These are phyloP conservation scores for Acrossocheilus fasciatus DNA, from an alignment of 2,797 vertebrate species.

Conservation along the genomic window DNA sequence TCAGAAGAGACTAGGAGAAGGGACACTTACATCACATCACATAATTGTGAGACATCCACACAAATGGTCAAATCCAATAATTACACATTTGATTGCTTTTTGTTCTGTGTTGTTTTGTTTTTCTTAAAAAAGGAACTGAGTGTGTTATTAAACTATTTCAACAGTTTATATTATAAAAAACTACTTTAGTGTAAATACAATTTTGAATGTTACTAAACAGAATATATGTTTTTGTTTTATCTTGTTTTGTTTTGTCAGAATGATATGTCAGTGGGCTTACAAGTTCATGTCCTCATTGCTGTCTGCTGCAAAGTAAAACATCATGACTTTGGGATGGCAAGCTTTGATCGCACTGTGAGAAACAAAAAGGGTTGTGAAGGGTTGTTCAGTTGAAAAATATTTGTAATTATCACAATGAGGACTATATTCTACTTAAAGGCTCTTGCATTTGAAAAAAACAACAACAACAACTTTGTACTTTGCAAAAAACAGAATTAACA, in stretches of 20 bases:
- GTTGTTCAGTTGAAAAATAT: not conserved
- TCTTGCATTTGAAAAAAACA: not conserved
- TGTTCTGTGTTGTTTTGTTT: not conserved
- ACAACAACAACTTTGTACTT: not conserved
- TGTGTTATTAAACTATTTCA: not conserved
- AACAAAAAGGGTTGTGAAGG: not conserved
- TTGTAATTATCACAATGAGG: no score
- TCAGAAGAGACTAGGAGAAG: not conserved
- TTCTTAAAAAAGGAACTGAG: not conserved
- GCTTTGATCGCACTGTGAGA: conserved; percentile 91
- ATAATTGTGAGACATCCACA: not conserved
- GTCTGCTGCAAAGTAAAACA: conserved; percentile 97
- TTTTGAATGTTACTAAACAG: not conserved
- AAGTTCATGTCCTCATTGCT: conserved; percentile 91
- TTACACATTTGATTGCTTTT: not conserved
- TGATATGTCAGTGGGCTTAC: conserved; percentile 80
- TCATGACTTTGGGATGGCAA: conserved; percentile 93
- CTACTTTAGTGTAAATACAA: conserved; percentile 3
- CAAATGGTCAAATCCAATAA: not conserved
- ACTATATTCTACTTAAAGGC: not conserved
- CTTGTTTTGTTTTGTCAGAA: not conserved
- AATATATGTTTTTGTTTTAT: not conserved
- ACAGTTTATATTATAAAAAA: not conserved
- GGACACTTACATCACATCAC: not conserved
- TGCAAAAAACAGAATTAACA: conserved; percentile 1